phyloP scores from a whole-genome alignment of 2,888 invertebrate genomes.

The Lasioglossum pauxillum region DNA sequence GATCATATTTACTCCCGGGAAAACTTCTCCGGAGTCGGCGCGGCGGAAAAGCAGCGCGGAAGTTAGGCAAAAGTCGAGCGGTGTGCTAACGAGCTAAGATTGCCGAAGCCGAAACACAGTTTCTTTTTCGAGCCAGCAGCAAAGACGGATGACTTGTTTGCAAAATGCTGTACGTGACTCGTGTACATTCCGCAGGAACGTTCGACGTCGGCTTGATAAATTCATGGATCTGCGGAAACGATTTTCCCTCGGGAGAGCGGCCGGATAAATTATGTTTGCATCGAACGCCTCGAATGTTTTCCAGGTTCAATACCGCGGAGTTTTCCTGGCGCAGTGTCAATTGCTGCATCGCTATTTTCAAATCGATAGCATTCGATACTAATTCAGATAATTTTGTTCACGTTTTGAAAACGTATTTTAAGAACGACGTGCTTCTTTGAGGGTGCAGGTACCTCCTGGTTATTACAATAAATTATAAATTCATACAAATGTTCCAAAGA shows the following conservation, averaged over 20 bases:
- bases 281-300: not conserved
- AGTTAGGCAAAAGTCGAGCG: not conserved
- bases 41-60: not conserved
- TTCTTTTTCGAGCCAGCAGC: not conserved
- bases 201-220: slow-evolving; percentile 3
- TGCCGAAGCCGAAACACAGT: not conserved
- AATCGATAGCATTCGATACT: not conserved
- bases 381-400: not conserved
- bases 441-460: no score
- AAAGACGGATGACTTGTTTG: slow-evolving; percentile 7
- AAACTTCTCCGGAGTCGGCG: not conserved
- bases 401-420: not conserved
- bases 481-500: no score
- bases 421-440: no score
- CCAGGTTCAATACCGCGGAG: not conserved
- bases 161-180: slow-evolving; percentile 2
- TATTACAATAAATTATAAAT: no score
- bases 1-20: not conserved
- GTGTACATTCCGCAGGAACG: not conserved
- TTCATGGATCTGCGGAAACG: slow-evolving; percentile 8
- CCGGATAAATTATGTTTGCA: slow-evolving; percentile 1
- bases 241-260: not conserved
- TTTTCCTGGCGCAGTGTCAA: not conserved
- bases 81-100: not conserved
- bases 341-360: not conserved